phyloP scores from a whole-genome alignment of 64 coral and sea anemone genomes.

The Pachyseris speciosa region DNA sequence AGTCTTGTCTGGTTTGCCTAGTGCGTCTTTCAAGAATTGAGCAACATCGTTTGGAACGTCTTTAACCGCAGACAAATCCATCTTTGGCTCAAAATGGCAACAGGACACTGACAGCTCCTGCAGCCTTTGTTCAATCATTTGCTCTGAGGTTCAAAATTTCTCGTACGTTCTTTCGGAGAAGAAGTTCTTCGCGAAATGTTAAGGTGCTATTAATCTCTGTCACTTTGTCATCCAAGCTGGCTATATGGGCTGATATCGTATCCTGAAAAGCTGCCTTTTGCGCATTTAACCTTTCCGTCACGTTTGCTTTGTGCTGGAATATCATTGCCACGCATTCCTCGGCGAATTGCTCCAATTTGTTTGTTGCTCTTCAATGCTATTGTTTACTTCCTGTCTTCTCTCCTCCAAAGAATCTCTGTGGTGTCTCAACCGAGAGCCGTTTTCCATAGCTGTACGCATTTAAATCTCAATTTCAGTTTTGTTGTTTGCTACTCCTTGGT shows the following conservation, averaged over 20 bases:
- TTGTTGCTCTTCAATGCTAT: background rate
- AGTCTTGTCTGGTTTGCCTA: no score
- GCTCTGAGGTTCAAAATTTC: constrained; percentile 16
- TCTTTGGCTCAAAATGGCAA: no score
- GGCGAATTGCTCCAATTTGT: background rate
- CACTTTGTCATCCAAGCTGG: background rate
- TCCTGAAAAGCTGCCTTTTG: background rate
- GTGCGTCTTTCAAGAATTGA: background rate
- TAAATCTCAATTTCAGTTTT: background rate
- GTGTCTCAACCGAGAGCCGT: background rate
- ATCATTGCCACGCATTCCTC: background rate
- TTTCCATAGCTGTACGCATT: background rate
- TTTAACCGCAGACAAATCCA: background rate
- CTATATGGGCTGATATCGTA: background rate
- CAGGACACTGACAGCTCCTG: background rate
- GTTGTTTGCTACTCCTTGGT: background rate
- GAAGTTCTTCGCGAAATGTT: background rate
- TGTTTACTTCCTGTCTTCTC: background rate
- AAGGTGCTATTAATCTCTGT: background rate
- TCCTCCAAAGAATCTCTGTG: background rate
- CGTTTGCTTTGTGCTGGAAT: background rate
- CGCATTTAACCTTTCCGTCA: background rate
- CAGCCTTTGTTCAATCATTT: background rate
- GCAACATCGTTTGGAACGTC: constrained; percentile 4
- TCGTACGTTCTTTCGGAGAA: background rate